Conservation (phyloP, 2,888 invertebrate species). For the Caenorhabditis auriculariae region DNA sequence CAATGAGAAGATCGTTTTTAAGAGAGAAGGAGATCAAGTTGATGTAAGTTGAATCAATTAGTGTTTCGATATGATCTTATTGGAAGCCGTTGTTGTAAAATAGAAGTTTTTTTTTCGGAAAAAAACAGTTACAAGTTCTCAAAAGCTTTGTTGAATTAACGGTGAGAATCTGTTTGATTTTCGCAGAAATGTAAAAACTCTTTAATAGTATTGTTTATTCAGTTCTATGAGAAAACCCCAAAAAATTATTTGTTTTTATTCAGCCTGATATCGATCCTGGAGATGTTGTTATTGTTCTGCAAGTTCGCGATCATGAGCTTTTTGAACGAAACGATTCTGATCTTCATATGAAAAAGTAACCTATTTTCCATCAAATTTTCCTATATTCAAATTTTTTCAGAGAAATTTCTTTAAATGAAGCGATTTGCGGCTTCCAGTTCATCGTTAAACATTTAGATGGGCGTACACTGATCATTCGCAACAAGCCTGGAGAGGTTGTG, state of each 20-base stretch:
- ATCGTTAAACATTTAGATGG: constrained; percentile 86
- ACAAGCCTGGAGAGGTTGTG: constrained; percentile 79
- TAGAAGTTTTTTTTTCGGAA: no score
- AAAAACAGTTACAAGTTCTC: no score
- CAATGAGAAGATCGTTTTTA: constrained; percentile 81
- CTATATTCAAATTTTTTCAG: constrained; percentile 12
- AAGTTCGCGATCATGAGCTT: constrained; percentile 77
- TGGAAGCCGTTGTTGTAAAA: no score
- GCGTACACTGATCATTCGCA: constrained; percentile 78
- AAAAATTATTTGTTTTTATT: no score
- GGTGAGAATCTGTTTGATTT: no score
- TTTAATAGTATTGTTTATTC: no score
- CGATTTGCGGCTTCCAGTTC: constrained; percentile 85
- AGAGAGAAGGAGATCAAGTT: constrained; percentile 83
- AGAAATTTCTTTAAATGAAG: constrained; percentile 78
- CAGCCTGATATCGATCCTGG: constrained; percentile 82
- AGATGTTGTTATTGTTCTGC: constrained; percentile 83
- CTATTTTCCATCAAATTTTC: background rate
- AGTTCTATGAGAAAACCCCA: no score
- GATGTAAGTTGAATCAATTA: constrained; percentile 64
- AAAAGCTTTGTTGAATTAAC: no score
- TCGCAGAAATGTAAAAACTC: no score
- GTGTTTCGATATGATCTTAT: background rate
- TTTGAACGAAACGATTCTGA: constrained; percentile 79
- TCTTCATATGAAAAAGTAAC: constrained; percentile 67